A percentile compares a stretch with the other conserved stretches of the same genome.
These are phyloP conservation scores for Bradysia coprophila DNA, from an alignment of 1,140 invertebrate species.

Conservation along the genomic window DNA sequence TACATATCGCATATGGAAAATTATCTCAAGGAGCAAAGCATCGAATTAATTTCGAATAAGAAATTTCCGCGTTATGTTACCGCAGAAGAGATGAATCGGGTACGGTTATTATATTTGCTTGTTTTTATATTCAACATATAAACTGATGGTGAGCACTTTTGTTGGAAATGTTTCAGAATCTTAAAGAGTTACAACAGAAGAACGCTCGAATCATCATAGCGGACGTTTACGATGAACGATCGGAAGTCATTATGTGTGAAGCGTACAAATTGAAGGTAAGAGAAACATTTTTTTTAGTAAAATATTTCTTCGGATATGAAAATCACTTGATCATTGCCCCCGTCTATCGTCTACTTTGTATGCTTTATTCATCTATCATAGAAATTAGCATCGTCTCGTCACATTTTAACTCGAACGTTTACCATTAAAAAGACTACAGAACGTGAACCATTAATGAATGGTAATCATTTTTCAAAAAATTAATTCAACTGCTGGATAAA, in stretches of 20 bases:
- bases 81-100: constrained; percentile 27
- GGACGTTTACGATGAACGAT: constrained; percentile 49
- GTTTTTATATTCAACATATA: background rate
- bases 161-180: constrained; percentile 31
- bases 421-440: no score
- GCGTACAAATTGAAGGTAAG: constrained; percentile 42
- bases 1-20: constrained; percentile 56
- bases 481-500: no score
- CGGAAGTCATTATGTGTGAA: constrained; percentile 53
- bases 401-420: no score
- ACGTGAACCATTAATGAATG: no score
- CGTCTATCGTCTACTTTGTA: no score
- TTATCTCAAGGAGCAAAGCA: constrained; percentile 33
- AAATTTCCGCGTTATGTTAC: constrained; percentile 42
- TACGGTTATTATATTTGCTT: constrained; percentile 8
- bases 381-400: background rate
- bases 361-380: background rate
- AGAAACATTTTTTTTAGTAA: background rate
- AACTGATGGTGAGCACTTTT: background rate
- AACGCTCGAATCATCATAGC: constrained; percentile 58
- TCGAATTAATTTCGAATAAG: constrained; percentile 45
- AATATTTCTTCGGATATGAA: no score
- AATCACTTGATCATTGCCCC: no score
- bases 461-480: no score
- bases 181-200: constrained; percentile 45